phyloP scores from a whole-genome alignment of 2,113 vertebrate species.

The Varanus komodoensis region DNA sequence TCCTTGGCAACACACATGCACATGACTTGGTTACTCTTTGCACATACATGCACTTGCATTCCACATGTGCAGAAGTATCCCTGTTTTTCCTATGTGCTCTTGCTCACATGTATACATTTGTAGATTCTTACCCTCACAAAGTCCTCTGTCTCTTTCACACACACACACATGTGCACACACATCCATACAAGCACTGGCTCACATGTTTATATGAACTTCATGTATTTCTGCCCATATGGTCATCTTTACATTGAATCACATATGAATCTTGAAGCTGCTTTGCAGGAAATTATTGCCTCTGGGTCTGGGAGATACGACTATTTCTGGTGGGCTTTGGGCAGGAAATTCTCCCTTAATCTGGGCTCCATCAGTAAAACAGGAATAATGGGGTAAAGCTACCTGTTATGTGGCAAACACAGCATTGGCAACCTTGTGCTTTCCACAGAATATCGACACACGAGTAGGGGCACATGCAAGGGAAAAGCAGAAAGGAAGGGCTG shows the following conservation, averaged over 20 bases:
- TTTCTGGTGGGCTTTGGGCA: not conserved
- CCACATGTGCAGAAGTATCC: not conserved
- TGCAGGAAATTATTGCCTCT: not conserved
- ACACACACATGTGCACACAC: not conserved
- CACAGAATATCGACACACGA: not conserved
- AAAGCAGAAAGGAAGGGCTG: not conserved
- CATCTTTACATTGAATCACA: not conserved
- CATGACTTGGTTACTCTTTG: not conserved
- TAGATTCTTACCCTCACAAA: not conserved
- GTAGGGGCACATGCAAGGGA: not conserved
- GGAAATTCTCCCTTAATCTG: not conserved
- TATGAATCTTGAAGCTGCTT: not conserved
- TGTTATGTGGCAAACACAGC: not conserved
- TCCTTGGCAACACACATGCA: not conserved
- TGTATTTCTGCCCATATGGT: not conserved
- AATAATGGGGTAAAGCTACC: not conserved
- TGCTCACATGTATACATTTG: no score
- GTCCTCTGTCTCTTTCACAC: not conserved
- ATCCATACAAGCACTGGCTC: not conserved
- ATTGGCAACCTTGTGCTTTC: not conserved
- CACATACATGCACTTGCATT: not conserved
- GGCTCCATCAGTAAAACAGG: not conserved
- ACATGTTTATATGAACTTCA: not conserved
- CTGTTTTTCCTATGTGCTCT: not conserved
- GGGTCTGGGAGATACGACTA: not conserved